phyloP scores from a whole-genome alignment of 2,888 invertebrate species.

The Scaptodrosophila latifasciaeformis region DNA sequence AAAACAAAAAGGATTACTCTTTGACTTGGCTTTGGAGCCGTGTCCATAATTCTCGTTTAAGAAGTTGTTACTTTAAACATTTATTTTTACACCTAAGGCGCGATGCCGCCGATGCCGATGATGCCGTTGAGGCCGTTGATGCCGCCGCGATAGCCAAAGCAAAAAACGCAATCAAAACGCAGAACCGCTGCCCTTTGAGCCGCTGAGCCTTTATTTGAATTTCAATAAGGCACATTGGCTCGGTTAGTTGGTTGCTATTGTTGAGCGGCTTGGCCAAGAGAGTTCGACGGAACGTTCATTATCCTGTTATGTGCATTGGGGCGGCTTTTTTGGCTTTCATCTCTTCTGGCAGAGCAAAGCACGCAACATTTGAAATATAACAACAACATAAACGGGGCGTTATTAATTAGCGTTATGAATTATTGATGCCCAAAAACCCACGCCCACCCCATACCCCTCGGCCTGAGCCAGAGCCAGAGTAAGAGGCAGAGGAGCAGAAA shows the following conservation, averaged over 20 bases:
- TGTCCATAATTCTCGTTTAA: constrained; percentile 60
- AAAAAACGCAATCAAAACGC: constrained; percentile 32
- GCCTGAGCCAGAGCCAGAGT: background rate
- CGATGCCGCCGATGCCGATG: constrained; percentile 29
- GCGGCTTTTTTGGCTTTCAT: constrained; percentile 54
- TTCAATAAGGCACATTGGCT: constrained; percentile 55
- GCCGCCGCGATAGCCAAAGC: constrained; percentile 33
- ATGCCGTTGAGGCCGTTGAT: too few species aligned
- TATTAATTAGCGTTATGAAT: constrained; percentile 75
- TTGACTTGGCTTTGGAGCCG: constrained; percentile 6
- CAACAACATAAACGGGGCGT: constrained; percentile 61
- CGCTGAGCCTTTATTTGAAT: constrained; percentile 60
- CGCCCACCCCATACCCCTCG: constrained; percentile 6
- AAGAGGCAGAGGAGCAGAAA: too few species aligned
- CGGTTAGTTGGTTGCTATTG: background rate
- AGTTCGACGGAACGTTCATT: constrained; percentile 41
- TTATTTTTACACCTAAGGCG: constrained; percentile 71
- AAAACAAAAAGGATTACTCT: background rate
- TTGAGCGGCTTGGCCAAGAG: constrained; percentile 1
- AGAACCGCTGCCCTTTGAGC: background rate
- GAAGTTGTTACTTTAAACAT: constrained; percentile 68
- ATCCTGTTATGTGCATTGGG: constrained; percentile 57
- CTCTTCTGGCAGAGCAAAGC: constrained; percentile 30
- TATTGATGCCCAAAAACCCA: constrained; percentile 58
- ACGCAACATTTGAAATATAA: constrained; percentile 43